Conservation (phyloP, 2,888 invertebrate species). For the Caenorhabditis doughertyi region DNA sequence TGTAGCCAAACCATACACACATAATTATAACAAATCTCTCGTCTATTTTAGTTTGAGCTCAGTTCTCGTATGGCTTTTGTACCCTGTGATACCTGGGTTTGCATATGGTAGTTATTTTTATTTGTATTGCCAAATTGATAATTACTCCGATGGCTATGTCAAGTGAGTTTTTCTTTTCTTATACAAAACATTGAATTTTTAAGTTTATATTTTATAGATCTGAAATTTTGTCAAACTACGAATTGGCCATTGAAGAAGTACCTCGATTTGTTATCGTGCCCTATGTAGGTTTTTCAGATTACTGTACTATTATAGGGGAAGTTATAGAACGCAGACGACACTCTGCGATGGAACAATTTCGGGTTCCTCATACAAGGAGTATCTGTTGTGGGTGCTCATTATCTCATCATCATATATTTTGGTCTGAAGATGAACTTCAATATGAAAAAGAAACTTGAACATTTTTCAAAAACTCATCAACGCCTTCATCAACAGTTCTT, state of each 20-base stretch:
- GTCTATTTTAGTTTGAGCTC: not conserved
- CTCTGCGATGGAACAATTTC: slow-evolving; percentile 23
- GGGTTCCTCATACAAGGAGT: slow-evolving; percentile 12
- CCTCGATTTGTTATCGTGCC: slow-evolving; percentile 20
- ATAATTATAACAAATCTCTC: slow-evolving; percentile 9
- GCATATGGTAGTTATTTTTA: slow-evolving; percentile 1
- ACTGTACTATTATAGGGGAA: not conserved
- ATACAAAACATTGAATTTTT: not conserved
- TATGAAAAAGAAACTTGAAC: slow-evolving; percentile 34
- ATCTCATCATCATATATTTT: slow-evolving; percentile 24
- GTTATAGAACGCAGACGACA: slow-evolving; percentile 7
- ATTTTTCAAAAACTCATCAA: not conserved
- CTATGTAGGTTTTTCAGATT: slow-evolving; percentile 1
- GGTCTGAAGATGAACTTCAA: slow-evolving; percentile 20
- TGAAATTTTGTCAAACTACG: slow-evolving; percentile 7
- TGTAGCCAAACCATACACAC: not conserved
- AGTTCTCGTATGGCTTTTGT: slow-evolving; percentile 4
- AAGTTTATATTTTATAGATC: not conserved
- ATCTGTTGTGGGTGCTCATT: slow-evolving; percentile 3
- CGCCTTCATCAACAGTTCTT: slow-evolving; percentile 37
- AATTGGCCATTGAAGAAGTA: slow-evolving; percentile 7
- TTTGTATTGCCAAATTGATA: slow-evolving; percentile 3
- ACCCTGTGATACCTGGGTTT: not conserved
- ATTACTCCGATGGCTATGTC: slow-evolving; percentile 21
- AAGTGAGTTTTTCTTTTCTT: slow-evolving; percentile 6